Base-by-base conservation (phyloP, 92 coral and sea anemone genomes). In the Nematostella vectensis region DNA sequence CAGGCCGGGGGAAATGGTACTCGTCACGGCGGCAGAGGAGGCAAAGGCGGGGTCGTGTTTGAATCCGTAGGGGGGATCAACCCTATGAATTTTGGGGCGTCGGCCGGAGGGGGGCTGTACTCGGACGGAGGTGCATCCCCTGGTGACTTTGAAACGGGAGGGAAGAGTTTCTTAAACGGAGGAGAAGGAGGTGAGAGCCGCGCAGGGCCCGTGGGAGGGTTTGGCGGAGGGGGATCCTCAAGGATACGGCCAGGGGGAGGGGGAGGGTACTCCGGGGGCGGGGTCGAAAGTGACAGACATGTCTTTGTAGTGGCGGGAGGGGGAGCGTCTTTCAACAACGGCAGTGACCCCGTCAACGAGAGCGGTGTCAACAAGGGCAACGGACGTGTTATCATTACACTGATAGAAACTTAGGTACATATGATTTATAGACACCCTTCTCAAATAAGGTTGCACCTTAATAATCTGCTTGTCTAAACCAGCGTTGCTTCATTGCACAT, bases 201-300 rank as follows among this genome's bases (percentile, higher is more conserved):
- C 1, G 30, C 11, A 45, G 51, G 12, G 19, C 70, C 39, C 2
- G 43, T 51, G 29, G 98, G 98, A 2, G 98, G 95, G 4, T 91
- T 81, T 59, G 97, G 97, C 39, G 95, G 97, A 15, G 97, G 97
- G 3, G 97, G 97, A 12, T 83, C 58, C 3, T 79, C 81, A 17
- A 21, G 21, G 11, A 2, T 1, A 27, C 54, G 50, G 13, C 91
- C 89, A 4, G 97, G 97, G 29, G 97, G 87, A 25, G 97, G 97
- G 23, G 97, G 97, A 15, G 98, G 98, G 9, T 91, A 81, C 42
- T 86, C 91, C 2, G 98, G 98, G 25, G 98, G 95, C 25, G 87
- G 98, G 22, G 93, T 91, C 48, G 39, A 58, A 23, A 60, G 48
- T 8, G 25, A 57, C 11, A 38, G 57, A 23, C 36, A 17, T 2